Percentiles rank a stretch among this genome's conserved stretches.
phyloP scores from a whole-genome alignment of 1,140 invertebrate species.

The Listronotus bonariensis region DNA sequence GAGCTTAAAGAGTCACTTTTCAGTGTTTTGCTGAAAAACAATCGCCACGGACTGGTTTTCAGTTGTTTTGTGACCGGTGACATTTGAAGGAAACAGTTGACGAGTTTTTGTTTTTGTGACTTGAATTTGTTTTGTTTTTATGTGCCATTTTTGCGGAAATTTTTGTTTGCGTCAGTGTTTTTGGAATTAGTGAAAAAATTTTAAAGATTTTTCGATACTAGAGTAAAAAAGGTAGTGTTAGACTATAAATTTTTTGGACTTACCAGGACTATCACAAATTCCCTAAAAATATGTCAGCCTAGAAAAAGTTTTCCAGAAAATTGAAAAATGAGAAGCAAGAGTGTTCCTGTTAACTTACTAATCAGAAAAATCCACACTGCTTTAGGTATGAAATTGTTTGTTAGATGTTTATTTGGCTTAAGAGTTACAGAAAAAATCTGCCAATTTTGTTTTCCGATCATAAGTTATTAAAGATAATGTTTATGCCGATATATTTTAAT shows the following conservation, averaged over 20 bases:
- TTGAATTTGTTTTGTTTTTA: neutral
- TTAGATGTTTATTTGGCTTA: neutral
- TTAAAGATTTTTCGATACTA: too few relatives aligned
- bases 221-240: neutral
- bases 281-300: slow-evolving; percentile 3
- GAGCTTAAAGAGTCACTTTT: slow-evolving; percentile 12
- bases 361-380: slow-evolving; percentile 42
- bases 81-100: neutral
- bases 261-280: neutral
- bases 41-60: slow-evolving; percentile 7
- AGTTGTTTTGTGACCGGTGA: slow-evolving; percentile 10
- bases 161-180: too few relatives aligned
- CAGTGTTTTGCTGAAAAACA: slow-evolving; percentile 21
- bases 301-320: neutral
- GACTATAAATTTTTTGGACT: neutral
- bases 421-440: neutral
- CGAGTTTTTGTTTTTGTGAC: neutral
- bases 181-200: too few relatives aligned
- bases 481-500: too few relatives aligned
- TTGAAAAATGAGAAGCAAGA: slow-evolving; percentile 41
- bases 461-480: too few relatives aligned
- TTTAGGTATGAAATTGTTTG: slow-evolving; percentile 27
- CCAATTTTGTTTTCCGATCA: too few relatives aligned
- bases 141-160: neutral
- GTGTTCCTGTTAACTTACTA: slow-evolving; percentile 42